These are phyloP conservation scores for Cecidostiba fungosa DNA, from an alignment of 2,888 invertebrate genomes.

Conservation along the genomic window DNA sequence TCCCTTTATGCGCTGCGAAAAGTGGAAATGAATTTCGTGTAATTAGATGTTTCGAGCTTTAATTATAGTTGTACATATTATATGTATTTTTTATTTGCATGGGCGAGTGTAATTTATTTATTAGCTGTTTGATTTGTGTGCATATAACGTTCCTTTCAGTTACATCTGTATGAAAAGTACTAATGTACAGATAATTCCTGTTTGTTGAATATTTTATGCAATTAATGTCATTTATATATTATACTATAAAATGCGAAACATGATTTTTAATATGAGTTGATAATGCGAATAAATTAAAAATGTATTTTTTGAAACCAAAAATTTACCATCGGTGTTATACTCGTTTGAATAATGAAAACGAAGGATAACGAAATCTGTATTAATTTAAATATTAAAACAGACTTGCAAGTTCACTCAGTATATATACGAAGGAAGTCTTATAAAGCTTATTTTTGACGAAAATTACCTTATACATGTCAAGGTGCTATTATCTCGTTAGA, in stretches of 20 bases:
- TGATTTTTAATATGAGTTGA: too few species aligned
- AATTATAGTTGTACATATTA: neutral
- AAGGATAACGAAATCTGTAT: too few species aligned
- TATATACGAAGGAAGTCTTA: neutral
- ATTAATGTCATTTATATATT: neutral
- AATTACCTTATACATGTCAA: neutral
- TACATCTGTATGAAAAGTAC: slow-evolving; percentile 19
- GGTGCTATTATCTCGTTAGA: neutral
- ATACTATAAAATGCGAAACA: neutral
- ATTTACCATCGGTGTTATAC: too few species aligned
- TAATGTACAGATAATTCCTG: slow-evolving; percentile 26
- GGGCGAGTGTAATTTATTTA: neutral
- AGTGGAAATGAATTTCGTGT: neutral
- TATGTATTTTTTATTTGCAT: neutral
- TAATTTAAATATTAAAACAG: too few species aligned
- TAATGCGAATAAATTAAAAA: too few species aligned
- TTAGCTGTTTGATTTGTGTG: neutral
- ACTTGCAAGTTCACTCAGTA: too few species aligned
- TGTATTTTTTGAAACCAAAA: too few species aligned
- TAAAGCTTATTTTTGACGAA: neutral
- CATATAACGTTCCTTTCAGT: neutral
- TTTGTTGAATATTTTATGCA: neutral
- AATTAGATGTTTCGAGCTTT: neutral
- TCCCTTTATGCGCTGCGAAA: neutral
- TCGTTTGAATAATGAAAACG: too few species aligned